phyloP scores from a whole-genome alignment of 1,140 invertebrate genomes.

The Campoletis sonorensis region DNA sequence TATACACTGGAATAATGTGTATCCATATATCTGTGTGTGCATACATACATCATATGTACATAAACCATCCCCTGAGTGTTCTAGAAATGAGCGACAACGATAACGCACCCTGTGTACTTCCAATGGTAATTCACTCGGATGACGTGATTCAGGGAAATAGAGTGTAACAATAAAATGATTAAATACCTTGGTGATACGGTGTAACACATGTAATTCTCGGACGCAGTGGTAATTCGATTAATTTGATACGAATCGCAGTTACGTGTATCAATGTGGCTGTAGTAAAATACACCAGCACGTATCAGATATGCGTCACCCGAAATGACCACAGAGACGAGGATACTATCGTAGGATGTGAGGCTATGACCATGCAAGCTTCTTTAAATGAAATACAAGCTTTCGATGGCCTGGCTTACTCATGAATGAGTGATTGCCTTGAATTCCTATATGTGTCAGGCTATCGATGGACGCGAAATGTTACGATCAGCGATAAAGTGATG shows the following conservation, averaged over 20 bases:
- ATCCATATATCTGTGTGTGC: neutral
- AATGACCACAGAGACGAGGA: neutral
- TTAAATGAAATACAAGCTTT: constrained; percentile 17
- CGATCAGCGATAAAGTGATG: constrained; percentile 50
- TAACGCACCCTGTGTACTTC: constrained; percentile 19
- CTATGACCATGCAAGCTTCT: constrained; percentile 3
- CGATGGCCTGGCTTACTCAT: neutral
- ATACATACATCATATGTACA: neutral
- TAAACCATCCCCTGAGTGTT: constrained; percentile 25
- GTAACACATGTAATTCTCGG: constrained; percentile 2
- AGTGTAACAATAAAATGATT: constrained; percentile 35
- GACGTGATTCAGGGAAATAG: constrained; percentile 1
- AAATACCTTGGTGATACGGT: neutral
- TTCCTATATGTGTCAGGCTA: constrained; percentile 4
- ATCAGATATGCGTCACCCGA: neutral
- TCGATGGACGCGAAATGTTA: neutral
- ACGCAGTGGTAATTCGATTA: neutral
- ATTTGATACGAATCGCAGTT: neutral
- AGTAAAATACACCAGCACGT: neutral
- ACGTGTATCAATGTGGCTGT: neutral
- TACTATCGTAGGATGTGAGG: neutral
- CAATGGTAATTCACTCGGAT: constrained; percentile 21
- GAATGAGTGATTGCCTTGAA: neutral
- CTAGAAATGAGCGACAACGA: constrained; percentile 28
- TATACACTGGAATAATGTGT: neutral